Conservation (phyloP, 2,888 invertebrate genomes). For the Phragmatobia fuliginosa region DNA sequence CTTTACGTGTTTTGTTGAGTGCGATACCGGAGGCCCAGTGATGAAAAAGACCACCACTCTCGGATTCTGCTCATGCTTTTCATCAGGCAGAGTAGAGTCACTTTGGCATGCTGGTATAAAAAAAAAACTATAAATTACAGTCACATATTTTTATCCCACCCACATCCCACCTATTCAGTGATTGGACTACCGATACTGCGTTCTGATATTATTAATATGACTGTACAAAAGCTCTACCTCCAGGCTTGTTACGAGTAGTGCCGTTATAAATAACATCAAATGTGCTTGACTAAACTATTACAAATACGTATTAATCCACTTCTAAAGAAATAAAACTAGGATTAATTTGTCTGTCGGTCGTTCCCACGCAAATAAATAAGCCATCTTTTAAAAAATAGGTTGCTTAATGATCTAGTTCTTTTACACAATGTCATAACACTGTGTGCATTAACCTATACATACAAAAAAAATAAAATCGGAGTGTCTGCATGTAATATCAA, state of each 20-base stretch:
- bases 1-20: no score
- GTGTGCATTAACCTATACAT: slow-evolving; percentile 23
- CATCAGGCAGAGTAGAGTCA: no score
- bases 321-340: slow-evolving; percentile 34
- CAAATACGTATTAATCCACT: slow-evolving; percentile 11
- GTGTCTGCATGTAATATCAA: no score
- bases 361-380: slow-evolving; percentile 38
- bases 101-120: no score
- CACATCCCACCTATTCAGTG: no score
- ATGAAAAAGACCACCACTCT: no score
- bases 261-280: neutral
- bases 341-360: slow-evolving; percentile 28
- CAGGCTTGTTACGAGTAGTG: neutral
- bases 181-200: neutral
- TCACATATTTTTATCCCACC: no score
- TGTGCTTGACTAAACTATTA: neutral
- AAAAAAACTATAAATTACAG: no score
- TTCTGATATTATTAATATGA: neutral
- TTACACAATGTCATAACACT: slow-evolving; percentile 30
- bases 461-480: no score
- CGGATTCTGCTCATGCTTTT: no score
- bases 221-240: neutral
- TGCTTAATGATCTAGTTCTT: slow-evolving; percentile 30
- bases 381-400: slow-evolving; percentile 43
- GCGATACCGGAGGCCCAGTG: no score